Base-by-base conservation (phyloP, 2,113 vertebrate genomes). In the Columba livia region DNA sequence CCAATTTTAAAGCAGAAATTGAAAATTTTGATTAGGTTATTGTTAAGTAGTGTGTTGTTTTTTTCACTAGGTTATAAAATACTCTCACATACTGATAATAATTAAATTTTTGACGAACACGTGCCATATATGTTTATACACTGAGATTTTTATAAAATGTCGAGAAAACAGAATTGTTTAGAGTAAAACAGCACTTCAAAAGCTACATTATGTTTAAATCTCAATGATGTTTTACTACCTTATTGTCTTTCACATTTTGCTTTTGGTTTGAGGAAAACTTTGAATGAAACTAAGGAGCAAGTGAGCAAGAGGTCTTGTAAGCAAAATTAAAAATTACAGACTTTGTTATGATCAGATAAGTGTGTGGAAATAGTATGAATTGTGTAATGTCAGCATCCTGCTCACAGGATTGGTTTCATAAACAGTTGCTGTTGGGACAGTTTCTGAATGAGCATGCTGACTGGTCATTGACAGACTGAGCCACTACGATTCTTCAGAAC, bases 351-450 rank as follows among this genome's bases (percentile, higher is more conserved):
- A 85, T 93, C 97, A 91, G 88, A 86, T 64, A 73, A 66, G 17
- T 87, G n/a, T 92, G 75, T 97, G 93, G 96, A 97, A 97, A 95
- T 96, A 97, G 94, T 97, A 87, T 53, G 81, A 93, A 85, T 96
- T 95, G 53, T 97, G 85, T 96, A 93, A 88, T 90, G 85, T 96
- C 91, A 96, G 94, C 84, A 91, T 96, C 79, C 87, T 95, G 42
- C 79, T 94, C 69, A 9, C 3, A 36, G 94, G 93, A 77, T 13
- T 92, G 66, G 70, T 92, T 96, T 66, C 56, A 71, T 96, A 90
- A 96, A 97, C 58, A 72, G n/a, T 58, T 91, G 40, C 44, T 95
- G 75, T 87, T 82, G 81, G 94, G 85, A 25, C 53, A 61, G 28
- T 81, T 82, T 95, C 7, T 95, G 88, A 94, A 85, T 80, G 66